Evolutionary conservation across 2,797 vertebrate genomes (phyloP).

Genomic region (Amniataba percoides): DNA sequence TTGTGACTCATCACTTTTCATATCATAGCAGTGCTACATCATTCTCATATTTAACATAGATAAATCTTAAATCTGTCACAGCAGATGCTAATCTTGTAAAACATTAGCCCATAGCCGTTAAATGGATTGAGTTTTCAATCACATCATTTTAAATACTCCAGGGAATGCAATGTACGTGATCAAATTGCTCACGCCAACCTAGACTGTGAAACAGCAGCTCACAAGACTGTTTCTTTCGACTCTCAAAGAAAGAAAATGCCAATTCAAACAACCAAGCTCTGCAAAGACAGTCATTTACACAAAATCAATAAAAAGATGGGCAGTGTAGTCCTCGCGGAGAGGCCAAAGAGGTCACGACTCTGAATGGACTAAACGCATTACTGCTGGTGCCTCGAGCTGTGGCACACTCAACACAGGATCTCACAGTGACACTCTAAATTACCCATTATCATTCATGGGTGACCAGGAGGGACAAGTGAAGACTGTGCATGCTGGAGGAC

Average conservation of each 20-base stretch:
- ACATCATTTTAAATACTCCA: neutral
- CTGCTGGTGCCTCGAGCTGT: constrained; percentile 24
- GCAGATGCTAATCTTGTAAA: neutral
- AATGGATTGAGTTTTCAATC: neutral
- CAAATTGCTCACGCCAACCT: neutral
- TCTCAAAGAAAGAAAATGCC: neutral
- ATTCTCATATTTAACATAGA: neutral
- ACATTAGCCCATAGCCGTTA: neutral
- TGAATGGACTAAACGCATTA: constrained; percentile 45
- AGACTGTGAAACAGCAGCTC: neutral
- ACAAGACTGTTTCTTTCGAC: neutral
- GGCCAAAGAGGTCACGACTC: constrained; percentile 38
- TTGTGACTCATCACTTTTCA: neutral
- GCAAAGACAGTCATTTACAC: constrained; percentile 1
- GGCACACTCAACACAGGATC: constrained; percentile 24
- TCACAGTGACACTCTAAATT: constrained; percentile 48
- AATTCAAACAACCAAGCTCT: neutral
- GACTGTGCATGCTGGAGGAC: constrained; percentile 20
- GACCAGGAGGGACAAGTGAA: constrained; percentile 45
- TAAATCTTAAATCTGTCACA: neutral
- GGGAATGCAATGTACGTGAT: neutral
- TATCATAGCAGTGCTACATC: neutral
- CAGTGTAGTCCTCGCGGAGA: constrained; percentile 16
- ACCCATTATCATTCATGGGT: constrained; percentile 63
- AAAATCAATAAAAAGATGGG: constrained; percentile 11